These are phyloP conservation scores for Ctenoplectra terminalis DNA, from an alignment of 1,140 invertebrate genomes.

Conservation along the genomic window DNA sequence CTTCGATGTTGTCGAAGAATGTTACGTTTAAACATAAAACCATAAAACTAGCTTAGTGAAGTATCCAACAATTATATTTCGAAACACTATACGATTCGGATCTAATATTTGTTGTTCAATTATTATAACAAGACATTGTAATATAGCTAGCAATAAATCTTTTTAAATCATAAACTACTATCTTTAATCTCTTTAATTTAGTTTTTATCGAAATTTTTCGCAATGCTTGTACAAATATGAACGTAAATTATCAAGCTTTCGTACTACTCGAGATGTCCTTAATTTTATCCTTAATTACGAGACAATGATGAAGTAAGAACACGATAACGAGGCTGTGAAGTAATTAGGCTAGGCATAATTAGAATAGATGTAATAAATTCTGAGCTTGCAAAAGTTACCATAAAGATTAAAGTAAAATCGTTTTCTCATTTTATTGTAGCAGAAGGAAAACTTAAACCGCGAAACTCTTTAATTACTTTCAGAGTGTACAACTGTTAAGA, in stretches of 20 bases:
- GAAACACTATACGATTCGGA: too few species aligned
- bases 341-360: constrained; percentile 11
- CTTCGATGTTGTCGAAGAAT: too few species aligned
- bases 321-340: background rate
- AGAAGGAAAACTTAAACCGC: too few species aligned
- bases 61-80: too few species aligned
- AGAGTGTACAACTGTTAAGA: background rate
- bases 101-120: too few species aligned
- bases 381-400: background rate
- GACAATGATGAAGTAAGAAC: constrained; percentile 1
- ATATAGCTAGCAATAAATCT: too few species aligned
- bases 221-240: background rate
- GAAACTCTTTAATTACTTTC: background rate
- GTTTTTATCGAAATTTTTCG: background rate
- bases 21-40: too few species aligned
- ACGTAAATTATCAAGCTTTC: background rate
- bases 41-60: too few species aligned
- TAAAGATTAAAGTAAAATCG: background rate
- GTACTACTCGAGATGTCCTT: background rate
- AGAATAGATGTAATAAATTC: constrained; percentile 3
- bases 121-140: too few species aligned
- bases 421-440: background rate
- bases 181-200: too few species aligned
- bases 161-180: too few species aligned
- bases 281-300: constrained; percentile 6